Base-by-base conservation (phyloP, 2,888 invertebrate genomes). In the Punctoribates punctum region DNA sequence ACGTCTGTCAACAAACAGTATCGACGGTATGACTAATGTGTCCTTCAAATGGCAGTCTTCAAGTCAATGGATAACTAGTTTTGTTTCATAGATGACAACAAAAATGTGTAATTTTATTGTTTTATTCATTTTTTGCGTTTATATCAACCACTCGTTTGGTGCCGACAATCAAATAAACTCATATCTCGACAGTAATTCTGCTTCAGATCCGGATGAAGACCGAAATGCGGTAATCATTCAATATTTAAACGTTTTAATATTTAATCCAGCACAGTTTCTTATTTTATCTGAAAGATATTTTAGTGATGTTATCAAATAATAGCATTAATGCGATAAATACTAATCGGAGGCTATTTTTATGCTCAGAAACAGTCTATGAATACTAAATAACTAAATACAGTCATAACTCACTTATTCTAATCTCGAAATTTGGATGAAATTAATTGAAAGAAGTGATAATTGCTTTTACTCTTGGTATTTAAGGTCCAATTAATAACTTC, bases 401-500 rank as follows among this genome's bases (percentile, higher is more conserved):
- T 34, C 8, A 34, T 34, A 5, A 3, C 34, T 34, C 34, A 34
- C 34, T 34, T 34, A 34, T 34, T 34, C 34, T 34, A 5, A 34
- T 5, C 34, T n/a, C n/a, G n/a, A n/a, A n/a, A 34, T 5, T 34
- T 34, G 8, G 3, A 5, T 34, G 8, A 34, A 29, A 17, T 62
- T 62, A 15, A 62, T 62, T 62, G 2, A 17, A 17, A 62, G 8
- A 13, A 4, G 13, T n/a, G 11, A 60, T 60, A 6, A 60, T 34
- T 62, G 3, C 5, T n/a, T n/a, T 15, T 2, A n/a, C 13, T 20
- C 20, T 51, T 51, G 3, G 1, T 20, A 25, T 57, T 20, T 2
- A 65, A 70, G 70, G 42, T 73, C 9, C 46, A 73, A 13, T 51
- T 73, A 27, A 73, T 73, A 17, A 48, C 38, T 20, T 73, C 73